These are phyloP conservation scores for Palythoa grandis DNA, from an alignment of 92 coral and sea anemone species.

Conservation along the genomic window DNA sequence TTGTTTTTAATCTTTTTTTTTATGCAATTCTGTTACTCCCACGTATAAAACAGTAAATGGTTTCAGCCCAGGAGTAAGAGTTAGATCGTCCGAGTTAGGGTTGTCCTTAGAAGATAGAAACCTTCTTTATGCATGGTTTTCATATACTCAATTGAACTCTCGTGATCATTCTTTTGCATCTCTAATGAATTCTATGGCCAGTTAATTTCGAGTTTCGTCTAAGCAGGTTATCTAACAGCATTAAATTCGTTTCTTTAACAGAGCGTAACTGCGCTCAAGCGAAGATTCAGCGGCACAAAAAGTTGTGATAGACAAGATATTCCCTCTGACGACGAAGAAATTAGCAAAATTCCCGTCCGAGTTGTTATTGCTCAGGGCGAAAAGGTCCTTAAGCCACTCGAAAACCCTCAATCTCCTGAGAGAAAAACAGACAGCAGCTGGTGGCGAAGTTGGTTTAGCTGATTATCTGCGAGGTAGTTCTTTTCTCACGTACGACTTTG, in stretches of 20 bases:
- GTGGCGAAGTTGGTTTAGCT: constrained; percentile 44
- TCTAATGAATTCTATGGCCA: too few relatives aligned
- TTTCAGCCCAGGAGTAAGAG: too few relatives aligned
- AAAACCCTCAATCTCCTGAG: constrained; percentile 1
- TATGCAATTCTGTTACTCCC: too few relatives aligned
- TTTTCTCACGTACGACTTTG: not conserved
- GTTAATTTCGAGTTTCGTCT: too few relatives aligned
- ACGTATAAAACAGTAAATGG: too few relatives aligned
- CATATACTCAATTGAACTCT: too few relatives aligned
- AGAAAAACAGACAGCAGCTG: constrained; percentile 2
- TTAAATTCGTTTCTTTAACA: constrained; percentile 39
- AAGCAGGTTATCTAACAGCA: constrained; percentile 31
- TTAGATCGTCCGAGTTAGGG: too few relatives aligned
- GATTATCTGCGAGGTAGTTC: not conserved
- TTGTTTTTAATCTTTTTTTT: too few relatives aligned
- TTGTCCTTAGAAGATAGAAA: too few relatives aligned
- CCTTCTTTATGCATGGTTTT: too few relatives aligned
- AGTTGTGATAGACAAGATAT: constrained; percentile 27
- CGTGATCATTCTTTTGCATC: too few relatives aligned
- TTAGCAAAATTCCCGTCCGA: constrained; percentile 34
- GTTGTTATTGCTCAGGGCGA: constrained; percentile 42
- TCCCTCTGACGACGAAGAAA: not conserved
- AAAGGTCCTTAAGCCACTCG: constrained; percentile 31
- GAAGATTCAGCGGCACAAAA: constrained; percentile 23
- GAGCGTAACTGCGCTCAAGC: constrained; percentile 31